Percentiles rank a stretch among this genome's conserved stretches.
Evolutionary conservation across 2,888 invertebrate species (phyloP).

Genomic region (Hirtodrosophila confusa): DNA sequence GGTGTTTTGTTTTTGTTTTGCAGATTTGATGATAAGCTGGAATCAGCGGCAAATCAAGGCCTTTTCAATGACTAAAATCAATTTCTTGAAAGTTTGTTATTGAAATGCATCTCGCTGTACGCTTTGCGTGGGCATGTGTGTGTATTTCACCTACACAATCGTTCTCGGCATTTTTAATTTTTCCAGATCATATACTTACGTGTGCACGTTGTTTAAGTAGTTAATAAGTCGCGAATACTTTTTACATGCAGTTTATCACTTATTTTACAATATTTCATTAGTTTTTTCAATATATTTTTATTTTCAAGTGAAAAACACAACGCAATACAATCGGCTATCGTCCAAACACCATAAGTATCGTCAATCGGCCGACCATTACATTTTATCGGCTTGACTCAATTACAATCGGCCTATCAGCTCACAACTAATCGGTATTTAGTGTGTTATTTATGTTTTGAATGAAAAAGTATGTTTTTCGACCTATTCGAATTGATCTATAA

Average conservation of each 20-base stretch:
- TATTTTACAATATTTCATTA: conserved; percentile 27
- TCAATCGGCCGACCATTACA: conserved; percentile 2
- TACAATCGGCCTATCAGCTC: not conserved
- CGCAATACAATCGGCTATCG: conserved; percentile 58
- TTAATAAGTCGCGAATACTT: conserved; percentile 3
- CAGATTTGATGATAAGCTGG: conserved; percentile 51
- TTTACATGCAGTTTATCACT: conserved; percentile 10
- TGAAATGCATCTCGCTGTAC: conserved; percentile 26
- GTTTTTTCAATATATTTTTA: conserved; percentile 35
- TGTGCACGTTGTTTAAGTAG: conserved; percentile 8
- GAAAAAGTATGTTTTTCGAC: no score
- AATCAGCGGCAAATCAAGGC: conserved; percentile 35
- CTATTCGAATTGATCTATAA: no score
- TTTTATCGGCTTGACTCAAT: conserved; percentile 23
- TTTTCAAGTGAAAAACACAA: conserved; percentile 56
- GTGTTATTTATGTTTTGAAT: not conserved
- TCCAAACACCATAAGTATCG: conserved; percentile 28
- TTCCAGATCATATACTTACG: conserved; percentile 25
- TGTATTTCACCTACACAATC: conserved; percentile 51
- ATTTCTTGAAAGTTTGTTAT: conserved; percentile 19
- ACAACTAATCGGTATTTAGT: not conserved
- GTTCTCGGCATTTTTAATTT: conserved; percentile 38
- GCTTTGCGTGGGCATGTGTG: conserved; percentile 29
- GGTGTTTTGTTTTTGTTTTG: conserved; percentile 58
- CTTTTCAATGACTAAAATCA: conserved; percentile 19